Evolutionary conservation across 2,113 vertebrate species (phyloP).

Genomic region (Grammomys dolichurus): DNA sequence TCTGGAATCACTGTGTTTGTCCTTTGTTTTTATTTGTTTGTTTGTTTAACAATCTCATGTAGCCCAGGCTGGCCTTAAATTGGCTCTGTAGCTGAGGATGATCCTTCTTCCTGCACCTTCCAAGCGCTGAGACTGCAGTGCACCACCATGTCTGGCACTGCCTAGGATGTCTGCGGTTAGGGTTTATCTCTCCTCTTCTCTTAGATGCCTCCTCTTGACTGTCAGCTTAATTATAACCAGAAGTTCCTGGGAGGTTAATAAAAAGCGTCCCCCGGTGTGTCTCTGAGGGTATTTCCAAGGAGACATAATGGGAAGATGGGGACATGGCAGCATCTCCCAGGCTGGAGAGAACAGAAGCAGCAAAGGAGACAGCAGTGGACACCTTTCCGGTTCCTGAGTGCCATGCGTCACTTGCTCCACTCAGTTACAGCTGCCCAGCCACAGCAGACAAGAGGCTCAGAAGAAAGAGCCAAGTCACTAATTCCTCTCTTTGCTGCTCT

Average conservation of each 20-base stretch:
- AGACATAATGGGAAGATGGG: background rate
- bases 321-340: too few species aligned
- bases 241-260: background rate
- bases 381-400: background rate
- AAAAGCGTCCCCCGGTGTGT: background rate
- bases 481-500: background rate
- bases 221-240: background rate
- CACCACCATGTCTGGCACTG: too few species aligned
- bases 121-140: too few species aligned
- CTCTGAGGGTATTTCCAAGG: background rate
- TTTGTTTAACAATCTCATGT: background rate
- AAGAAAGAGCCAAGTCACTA: background rate
- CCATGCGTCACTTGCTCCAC: background rate
- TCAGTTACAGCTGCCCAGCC: too few species aligned
- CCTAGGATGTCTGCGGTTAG: background rate
- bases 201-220: background rate
- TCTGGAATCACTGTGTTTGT: background rate
- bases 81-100: background rate
- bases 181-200: background rate
- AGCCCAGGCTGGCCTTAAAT: background rate
- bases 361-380: background rate
- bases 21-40: background rate
- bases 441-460: background rate
- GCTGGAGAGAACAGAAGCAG: background rate
- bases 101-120: background rate